phyloP scores from a whole-genome alignment of 2,888 invertebrate species.

The Chalcosyrphus nemorum region DNA sequence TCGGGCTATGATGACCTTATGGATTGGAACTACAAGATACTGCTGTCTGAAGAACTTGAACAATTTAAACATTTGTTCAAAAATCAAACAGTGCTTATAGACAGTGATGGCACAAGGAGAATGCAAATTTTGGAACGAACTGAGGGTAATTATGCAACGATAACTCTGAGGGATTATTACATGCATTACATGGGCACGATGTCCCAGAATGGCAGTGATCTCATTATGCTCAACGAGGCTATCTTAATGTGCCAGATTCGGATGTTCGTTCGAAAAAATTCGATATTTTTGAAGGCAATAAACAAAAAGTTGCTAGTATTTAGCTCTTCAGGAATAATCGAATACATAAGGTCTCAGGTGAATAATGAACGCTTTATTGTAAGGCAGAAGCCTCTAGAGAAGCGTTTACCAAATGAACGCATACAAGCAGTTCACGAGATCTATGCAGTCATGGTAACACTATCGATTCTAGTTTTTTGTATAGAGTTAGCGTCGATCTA shows the following conservation, averaged over 20 bases:
- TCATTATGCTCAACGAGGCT: constrained; percentile 76
- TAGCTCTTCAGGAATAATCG: constrained; percentile 75
- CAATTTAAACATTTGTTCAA: constrained; percentile 71
- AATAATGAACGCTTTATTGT: too few relatives aligned
- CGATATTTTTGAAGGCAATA: constrained; percentile 75
- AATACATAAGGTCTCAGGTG: neutral
- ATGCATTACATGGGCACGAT: constrained; percentile 75
- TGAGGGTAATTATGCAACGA: constrained; percentile 1
- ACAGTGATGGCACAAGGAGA: too few relatives aligned
- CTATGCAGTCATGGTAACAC: neutral
- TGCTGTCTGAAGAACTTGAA: constrained; percentile 45
- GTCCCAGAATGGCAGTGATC: constrained; percentile 62
- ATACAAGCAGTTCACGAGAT: constrained; percentile 54
- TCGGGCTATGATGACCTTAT: constrained; percentile 73
- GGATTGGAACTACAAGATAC: constrained; percentile 74
- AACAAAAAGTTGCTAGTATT: constrained; percentile 76
- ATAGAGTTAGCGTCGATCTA: constrained; percentile 67
- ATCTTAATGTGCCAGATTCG: constrained; percentile 76
- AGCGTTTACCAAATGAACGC: constrained; percentile 22
- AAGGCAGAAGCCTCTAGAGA: neutral
- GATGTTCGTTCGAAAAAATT: constrained; percentile 76
- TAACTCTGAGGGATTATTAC: constrained; percentile 74
- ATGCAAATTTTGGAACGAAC: constrained; percentile 2
- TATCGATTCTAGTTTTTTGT: constrained; percentile 58
- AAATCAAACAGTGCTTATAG: too few relatives aligned